phyloP scores from a whole-genome alignment of 1,140 invertebrate genomes.

The Temnothorax nylanderi region DNA sequence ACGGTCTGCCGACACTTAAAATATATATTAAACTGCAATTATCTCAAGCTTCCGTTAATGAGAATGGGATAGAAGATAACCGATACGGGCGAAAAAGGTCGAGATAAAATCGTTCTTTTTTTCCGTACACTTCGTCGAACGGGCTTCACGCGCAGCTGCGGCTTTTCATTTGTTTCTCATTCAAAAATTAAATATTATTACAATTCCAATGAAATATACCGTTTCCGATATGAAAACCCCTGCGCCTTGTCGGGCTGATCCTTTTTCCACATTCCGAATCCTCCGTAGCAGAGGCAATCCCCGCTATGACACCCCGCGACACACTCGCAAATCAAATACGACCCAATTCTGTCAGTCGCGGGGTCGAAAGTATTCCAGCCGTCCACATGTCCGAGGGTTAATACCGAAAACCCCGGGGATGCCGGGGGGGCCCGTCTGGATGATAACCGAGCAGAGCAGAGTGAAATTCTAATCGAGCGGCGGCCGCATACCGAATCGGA shows the following conservation, averaged over 20 bases:
- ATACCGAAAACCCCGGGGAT: slow-evolving; percentile 45
- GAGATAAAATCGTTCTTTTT: background rate
- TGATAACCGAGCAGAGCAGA: slow-evolving; percentile 28
- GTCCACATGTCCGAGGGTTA: slow-evolving; percentile 36
- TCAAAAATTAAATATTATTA: slow-evolving; percentile 59
- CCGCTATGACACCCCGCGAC: slow-evolving; percentile 8
- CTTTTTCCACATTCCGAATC: slow-evolving; percentile 42
- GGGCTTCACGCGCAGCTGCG: slow-evolving; percentile 23
- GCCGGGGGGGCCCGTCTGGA: slow-evolving; percentile 6
- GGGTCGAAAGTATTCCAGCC: slow-evolving; percentile 41
- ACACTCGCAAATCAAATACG: slow-evolving; percentile 61
- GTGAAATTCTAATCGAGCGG: slow-evolving; percentile 58
- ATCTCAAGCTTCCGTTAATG: background rate
- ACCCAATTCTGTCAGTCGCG: slow-evolving; percentile 56
- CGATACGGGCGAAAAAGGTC: background rate
- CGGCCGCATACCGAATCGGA: slow-evolving; percentile 57
- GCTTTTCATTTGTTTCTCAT: slow-evolving; percentile 55
- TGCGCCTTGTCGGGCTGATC: background rate
- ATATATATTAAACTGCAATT: slow-evolving; percentile 1
- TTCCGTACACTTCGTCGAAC: background rate
- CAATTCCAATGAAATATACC: slow-evolving; percentile 54
- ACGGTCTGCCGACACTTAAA: background rate
- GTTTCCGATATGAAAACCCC: slow-evolving; percentile 49
- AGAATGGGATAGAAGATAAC: background rate
- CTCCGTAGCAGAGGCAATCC: background rate